These are phyloP conservation scores for Hemicrepidius hirtus DNA, from an alignment of 2,888 invertebrate genomes.

Conservation along the genomic window DNA sequence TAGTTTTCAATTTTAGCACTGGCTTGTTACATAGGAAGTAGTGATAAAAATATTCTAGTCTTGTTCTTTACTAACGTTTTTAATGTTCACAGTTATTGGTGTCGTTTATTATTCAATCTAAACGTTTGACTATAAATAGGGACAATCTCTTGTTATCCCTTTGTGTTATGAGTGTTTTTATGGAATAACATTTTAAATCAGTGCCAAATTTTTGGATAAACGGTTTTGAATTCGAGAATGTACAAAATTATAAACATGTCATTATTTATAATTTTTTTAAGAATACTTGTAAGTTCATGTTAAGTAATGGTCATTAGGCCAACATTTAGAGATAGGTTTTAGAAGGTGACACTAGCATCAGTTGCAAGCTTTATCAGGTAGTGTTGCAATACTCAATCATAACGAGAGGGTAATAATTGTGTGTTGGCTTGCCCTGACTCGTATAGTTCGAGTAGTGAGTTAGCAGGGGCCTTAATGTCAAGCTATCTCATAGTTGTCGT, in stretches of 20 bases:
- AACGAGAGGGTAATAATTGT: constrained; percentile 59
- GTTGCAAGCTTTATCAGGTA: constrained; percentile 61
- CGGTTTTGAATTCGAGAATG: constrained; percentile 59
- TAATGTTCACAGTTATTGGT: constrained; percentile 63
- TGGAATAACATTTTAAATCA: constrained; percentile 46
- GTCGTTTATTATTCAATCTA: constrained; percentile 65
- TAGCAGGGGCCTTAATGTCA: constrained; percentile 72
- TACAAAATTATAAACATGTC: constrained; percentile 62
- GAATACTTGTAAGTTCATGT: constrained; percentile 47
- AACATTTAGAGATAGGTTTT: constrained; percentile 39
- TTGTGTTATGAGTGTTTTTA: constrained; percentile 65
- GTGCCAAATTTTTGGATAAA: constrained; percentile 50
- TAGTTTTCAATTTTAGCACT: constrained; percentile 52
- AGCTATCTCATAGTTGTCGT: constrained; percentile 71
- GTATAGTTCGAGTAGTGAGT: constrained; percentile 64
- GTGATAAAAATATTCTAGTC: constrained; percentile 59
- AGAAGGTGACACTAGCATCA: constrained; percentile 50
- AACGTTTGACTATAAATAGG: constrained; percentile 71
- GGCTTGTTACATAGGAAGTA: constrained; percentile 60
- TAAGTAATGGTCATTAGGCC: constrained; percentile 43
- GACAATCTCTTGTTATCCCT: constrained; percentile 71
- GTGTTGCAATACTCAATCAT: constrained; percentile 61
- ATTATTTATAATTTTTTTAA: constrained; percentile 47
- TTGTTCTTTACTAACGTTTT: constrained; percentile 62
- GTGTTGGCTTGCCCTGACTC: constrained; percentile 54